phyloP scores from a whole-genome alignment of 2,113 vertebrate genomes.

The Menidia beryllina region DNA sequence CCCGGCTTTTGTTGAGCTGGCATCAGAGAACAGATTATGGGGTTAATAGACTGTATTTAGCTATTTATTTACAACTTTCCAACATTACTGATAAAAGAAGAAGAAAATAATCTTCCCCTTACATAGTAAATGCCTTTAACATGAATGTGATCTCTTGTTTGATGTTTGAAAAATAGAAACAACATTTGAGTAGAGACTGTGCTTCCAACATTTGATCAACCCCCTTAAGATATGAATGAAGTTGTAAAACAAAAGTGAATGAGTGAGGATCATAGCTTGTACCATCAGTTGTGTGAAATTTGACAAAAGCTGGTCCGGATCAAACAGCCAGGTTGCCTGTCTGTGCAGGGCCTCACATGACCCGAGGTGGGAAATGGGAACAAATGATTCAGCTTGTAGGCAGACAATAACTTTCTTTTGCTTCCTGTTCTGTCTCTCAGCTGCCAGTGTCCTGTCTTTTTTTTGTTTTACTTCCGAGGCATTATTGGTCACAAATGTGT shows the following conservation, averaged over 20 bases:
- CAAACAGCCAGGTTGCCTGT: too few species aligned
- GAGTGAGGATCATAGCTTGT: too few species aligned
- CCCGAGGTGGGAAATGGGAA: neutral
- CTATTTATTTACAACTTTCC: neutral
- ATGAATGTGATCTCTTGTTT: too few species aligned
- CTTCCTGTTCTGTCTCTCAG: neutral
- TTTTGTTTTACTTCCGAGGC: neutral
- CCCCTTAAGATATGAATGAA: too few species aligned
- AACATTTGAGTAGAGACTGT: too few species aligned
- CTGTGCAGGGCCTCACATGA: neutral
- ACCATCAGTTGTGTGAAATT: neutral
- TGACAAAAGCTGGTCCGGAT: neutral
- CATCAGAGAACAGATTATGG: neutral
- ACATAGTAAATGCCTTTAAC: too few species aligned
- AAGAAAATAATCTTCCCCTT: too few species aligned
- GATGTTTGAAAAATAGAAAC: too few species aligned
- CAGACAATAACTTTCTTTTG: neutral
- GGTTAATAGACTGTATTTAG: neutral
- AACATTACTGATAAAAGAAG: too few species aligned
- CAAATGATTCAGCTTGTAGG: neutral
- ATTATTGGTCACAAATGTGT: neutral
- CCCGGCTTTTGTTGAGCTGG: neutral
- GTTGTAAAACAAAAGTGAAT: too few species aligned
- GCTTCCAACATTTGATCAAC: too few species aligned
- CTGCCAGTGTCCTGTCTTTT: neutral